Base-by-base conservation (phyloP, 2,797 vertebrate species). In the Neomorphus geoffroyi region DNA sequence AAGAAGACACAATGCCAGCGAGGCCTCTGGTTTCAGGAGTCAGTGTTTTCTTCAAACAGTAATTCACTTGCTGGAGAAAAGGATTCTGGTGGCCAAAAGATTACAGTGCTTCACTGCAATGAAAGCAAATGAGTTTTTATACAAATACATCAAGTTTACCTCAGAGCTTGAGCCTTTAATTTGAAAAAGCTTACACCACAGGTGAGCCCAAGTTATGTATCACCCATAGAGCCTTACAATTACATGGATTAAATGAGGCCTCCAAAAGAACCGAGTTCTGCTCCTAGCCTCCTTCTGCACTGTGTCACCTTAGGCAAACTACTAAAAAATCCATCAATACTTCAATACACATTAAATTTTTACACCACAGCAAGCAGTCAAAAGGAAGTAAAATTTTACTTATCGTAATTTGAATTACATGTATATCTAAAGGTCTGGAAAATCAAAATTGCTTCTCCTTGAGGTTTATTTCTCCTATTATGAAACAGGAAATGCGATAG, bases 261-360 rank as follows among this genome's bases (percentile, higher is more conserved):
- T 85, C 28, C 7, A 28, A 23, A 73, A 77, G 26, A 91, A 53
- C n/a, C 1, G 65, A 77, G 39, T 62, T 87, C 11, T 88, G 10
- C 4, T 79, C 37, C 62, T 27, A 45, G 15, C 61, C 5, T 66
- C n/a, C 24, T 85, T 35, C 12, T 61, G 22, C 3, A 4, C 18
- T 56, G 5, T 17, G 7, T 28, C 10, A 37, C 24, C 43, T 41
- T 41, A 23, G 32, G 33, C 13, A 80, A 84, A 37, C 18, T 60
- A 66, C 17, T 70, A 27, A 33, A 5, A 46, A 19, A 14, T 5
- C 2, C 5, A 45, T 11, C 0, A 0, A 41, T 41, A 54, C 12
- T 81, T 84, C 23, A 77, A 41, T 8, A 70, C 3, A 35, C 2
- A 7, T 12, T 6, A 35, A 1, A 2, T 4, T 27, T 91, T 72